Base-by-base conservation (phyloP, 2,113 vertebrate species). In the Argyrosomus japonicus region DNA sequence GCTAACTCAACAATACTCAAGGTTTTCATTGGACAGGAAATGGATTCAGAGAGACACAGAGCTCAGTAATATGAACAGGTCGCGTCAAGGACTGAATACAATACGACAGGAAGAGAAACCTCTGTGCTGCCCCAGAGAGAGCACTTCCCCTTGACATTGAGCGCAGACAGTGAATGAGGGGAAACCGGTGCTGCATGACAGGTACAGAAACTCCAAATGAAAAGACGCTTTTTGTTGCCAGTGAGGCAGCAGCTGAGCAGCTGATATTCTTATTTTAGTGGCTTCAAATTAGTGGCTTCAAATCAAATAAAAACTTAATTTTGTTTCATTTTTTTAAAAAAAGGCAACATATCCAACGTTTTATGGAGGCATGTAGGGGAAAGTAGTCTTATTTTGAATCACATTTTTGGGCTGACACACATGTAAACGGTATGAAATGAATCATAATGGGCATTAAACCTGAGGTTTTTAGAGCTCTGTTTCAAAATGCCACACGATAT, bases 61-160 rank as follows among this genome's bases (percentile, higher is more conserved):
- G 76, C 68, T 89, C 65, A 29, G 76, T 67, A 51, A 68, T 77
- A 81, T 29, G 69, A 87, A 85, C 81, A 70, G 87, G 64, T 67
- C 27, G 21, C 53, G 62, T 89, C 92, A 89, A 90, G 92, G 91
- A 58, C 86, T 56, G 53, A 75, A 67, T 7, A 90, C 89, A 91
- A 88, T 84, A 48, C 58, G 71, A 80, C 88, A 91, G 87, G 91
- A 93, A 92, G 90, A 72, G 79, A 65, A 73, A 56, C 53, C 76
- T 68, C 58, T 2, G 77, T 11, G 73, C 71, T n/a, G 56, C 21
- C 45, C 40, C 64, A 6, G 43, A 67, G 83, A 83, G 70, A 57
- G 64, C 68, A 79, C 75, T 87, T 90, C 89, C 90, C 76, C 76
- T 80, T 4, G 73, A 73, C 89, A 82, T 25, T 81, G 72, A 87